Percentiles rank a stretch among this genome's conserved stretches.
Evolutionary conservation across 1,140 invertebrate species (phyloP).

Genomic region (Drosophila nebulosa): DNA sequence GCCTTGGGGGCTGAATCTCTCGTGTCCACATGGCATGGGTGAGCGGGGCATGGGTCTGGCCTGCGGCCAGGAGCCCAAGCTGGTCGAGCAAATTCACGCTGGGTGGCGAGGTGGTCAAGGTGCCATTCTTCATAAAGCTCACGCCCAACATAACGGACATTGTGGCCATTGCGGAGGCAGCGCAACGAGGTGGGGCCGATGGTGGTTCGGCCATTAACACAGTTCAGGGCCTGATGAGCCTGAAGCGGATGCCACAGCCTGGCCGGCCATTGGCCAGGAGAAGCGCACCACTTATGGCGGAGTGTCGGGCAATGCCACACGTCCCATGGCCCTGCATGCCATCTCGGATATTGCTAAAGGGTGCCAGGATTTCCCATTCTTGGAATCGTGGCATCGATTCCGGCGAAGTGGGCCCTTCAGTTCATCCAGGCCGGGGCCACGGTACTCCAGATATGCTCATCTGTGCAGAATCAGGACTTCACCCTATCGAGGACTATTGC

Average conservation of each 20-base stretch:
- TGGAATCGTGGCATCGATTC: constrained; percentile 98
- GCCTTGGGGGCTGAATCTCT: constrained; percentile 97
- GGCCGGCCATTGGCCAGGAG: constrained; percentile 93
- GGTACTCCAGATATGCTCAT: constrained; percentile 96
- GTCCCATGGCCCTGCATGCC: constrained; percentile 94
- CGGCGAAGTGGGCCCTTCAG: constrained; percentile 94
- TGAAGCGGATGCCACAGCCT: constrained; percentile 91
- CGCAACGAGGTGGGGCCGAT: constrained; percentile 95
- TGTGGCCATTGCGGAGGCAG: constrained; percentile 92
- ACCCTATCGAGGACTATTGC: constrained; percentile 97
- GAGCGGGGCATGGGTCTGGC: constrained; percentile 98
- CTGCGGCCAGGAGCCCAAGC: constrained; percentile 94
- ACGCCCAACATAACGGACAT: constrained; percentile 99
- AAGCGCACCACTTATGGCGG: constrained; percentile 97
- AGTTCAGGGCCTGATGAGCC: constrained; percentile 94
- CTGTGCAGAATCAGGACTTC: constrained; percentile 99
- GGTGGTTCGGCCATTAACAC: constrained; percentile 99
- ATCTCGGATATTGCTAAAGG: constrained; percentile 92
- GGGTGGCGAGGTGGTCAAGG: constrained; percentile 93
- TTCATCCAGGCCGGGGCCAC: constrained; percentile 95
- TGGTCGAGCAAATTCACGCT: constrained; percentile 95
- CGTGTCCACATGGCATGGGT: constrained; percentile 99
- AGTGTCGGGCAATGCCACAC: constrained; percentile 96
- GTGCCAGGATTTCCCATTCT: constrained; percentile 95
- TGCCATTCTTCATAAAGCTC: constrained; percentile 99